phyloP scores from a whole-genome alignment of 2,888 invertebrate genomes.

The Drosophila infuscata region DNA sequence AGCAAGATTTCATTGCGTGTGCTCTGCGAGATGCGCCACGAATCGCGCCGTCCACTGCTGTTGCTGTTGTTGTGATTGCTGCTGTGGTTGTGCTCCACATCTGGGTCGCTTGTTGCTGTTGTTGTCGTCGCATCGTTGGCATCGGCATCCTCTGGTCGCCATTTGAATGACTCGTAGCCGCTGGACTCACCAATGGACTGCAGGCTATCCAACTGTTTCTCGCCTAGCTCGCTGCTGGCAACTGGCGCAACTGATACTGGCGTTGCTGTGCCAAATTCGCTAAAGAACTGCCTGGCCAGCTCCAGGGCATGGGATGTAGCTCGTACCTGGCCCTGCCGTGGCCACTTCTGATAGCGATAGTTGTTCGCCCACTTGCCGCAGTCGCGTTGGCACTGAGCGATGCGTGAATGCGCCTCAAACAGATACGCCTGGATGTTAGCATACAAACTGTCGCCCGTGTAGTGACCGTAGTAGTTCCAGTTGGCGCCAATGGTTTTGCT shows the following conservation, averaged over 20 bases:
- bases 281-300: slow-evolving; percentile 84
- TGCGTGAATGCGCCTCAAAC: slow-evolving; percentile 92
- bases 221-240: slow-evolving; percentile 66
- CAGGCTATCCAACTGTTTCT: slow-evolving; percentile 87
- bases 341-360: slow-evolving; percentile 88
- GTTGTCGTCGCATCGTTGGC: slow-evolving; percentile 55
- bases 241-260: slow-evolving; percentile 18
- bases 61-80: slow-evolving; percentile 30
- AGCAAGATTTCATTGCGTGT: slow-evolving; percentile 80
- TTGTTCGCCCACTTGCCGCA: slow-evolving; percentile 92
- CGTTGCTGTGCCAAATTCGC: slow-evolving; percentile 73
- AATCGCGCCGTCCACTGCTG: slow-evolving; percentile 62
- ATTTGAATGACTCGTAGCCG: slow-evolving; percentile 91
- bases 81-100: slow-evolving; percentile 68
- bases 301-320: slow-evolving; percentile 79
- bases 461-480: slow-evolving; percentile 86
- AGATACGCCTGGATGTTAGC: slow-evolving; percentile 95
- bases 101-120: slow-evolving; percentile 62
- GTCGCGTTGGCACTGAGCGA: slow-evolving; percentile 90
- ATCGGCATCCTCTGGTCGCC: slow-evolving; percentile 85
- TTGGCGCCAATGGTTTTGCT: slow-evolving; percentile 86
- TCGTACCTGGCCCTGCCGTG: slow-evolving; percentile 64
- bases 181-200: slow-evolving; percentile 90
- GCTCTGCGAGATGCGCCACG: slow-evolving; percentile 82
- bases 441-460: slow-evolving; percentile 89